Percentiles rank a stretch among this genome's conserved stretches.
Evolutionary conservation across 2,797 vertebrate genomes (phyloP).

Genomic region (Cetoscarus ocellatus): DNA sequence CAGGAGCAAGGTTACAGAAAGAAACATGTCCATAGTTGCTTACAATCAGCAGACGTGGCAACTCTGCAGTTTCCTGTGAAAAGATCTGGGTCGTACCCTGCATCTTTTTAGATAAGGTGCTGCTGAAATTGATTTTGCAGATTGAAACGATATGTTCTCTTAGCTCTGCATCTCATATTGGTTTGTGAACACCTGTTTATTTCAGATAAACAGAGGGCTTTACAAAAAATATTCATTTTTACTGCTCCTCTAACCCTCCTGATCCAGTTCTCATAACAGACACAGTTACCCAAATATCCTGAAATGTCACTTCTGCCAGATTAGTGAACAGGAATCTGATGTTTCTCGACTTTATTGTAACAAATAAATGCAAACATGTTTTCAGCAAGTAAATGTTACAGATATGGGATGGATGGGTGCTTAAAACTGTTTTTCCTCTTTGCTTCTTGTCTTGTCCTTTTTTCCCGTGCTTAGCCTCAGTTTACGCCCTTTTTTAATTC

Average conservation of each 20-base stretch:
- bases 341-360: no score
- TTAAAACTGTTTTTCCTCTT: neutral
- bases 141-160: no score
- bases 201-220: neutral
- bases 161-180: neutral
- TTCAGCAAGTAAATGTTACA: neutral
- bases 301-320: neutral
- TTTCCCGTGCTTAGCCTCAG: no score
- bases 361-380: no score
- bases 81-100: no score
- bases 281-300: neutral
- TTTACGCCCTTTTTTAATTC: neutral
- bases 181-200: neutral
- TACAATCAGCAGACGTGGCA: no score
- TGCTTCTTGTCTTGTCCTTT: neutral
- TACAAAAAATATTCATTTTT: neutral
- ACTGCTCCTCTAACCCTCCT: neutral
- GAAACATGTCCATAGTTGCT: no score
- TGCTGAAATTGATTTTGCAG: no score
- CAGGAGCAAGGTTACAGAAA: no score
- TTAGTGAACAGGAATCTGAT: neutral
- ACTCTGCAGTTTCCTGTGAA: no score
- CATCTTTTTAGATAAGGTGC: no score
- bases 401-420: neutral
- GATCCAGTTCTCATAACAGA: neutral